These are phyloP conservation scores for Agrotis clavis DNA, from an alignment of 2,888 invertebrate species.

Conservation along the genomic window DNA sequence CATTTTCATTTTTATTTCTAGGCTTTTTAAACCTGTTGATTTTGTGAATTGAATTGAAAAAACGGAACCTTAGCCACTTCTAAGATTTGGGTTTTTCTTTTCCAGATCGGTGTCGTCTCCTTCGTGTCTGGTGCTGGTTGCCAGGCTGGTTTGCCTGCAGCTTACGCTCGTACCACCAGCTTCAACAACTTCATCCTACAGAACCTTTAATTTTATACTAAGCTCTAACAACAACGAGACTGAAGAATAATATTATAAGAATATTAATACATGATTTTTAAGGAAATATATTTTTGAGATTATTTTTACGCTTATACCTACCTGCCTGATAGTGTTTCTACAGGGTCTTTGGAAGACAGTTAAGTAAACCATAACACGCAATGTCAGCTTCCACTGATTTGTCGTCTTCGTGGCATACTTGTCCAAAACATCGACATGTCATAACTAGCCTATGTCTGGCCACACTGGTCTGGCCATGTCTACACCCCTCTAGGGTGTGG, in stretches of 20 bases:
- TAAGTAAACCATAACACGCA: neutral
- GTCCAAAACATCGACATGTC: neutral
- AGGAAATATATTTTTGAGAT: neutral
- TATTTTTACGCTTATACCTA: neutral
- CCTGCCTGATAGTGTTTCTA: neutral
- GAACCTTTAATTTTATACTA: slow-evolving; percentile 62
- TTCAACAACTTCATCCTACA: slow-evolving; percentile 74
- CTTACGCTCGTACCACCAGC: slow-evolving; percentile 80
- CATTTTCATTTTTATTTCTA: too few species aligned
- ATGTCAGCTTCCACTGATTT: neutral
- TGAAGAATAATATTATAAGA: neutral
- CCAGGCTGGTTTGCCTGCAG: slow-evolving; percentile 76
- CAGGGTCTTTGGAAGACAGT: neutral
- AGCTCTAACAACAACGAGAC: slow-evolving; percentile 25
- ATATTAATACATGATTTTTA: neutral
- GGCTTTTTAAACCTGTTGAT: neutral
- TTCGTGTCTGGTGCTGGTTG: slow-evolving; percentile 77
- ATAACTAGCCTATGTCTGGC: too few species aligned
- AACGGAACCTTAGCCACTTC: too few species aligned
- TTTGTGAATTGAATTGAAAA: too few species aligned
- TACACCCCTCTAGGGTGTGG: too few species aligned
- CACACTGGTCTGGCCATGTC: too few species aligned
- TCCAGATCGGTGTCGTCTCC: slow-evolving; percentile 79
- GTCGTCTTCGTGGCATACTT: neutral
- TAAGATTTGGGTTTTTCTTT: slow-evolving; percentile 9